Evolutionary conservation across 1,140 invertebrate species (phyloP), one percentile per base, ranked within the genome.

Genomic region (Pissodes strobi): DNA sequence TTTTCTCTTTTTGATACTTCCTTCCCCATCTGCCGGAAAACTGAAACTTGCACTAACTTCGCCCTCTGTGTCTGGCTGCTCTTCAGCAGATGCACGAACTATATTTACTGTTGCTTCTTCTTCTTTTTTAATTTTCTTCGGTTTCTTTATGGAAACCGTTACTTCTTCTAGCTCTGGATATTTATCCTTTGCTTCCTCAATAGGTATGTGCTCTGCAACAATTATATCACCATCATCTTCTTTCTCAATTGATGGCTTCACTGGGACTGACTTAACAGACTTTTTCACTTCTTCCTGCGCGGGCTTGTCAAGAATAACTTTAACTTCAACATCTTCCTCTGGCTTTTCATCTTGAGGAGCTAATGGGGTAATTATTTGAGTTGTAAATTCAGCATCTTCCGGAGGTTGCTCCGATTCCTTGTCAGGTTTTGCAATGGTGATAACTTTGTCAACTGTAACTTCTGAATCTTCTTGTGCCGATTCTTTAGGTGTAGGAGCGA

Each of bases 161-260:
- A 62, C 39, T 41, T 77, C 68, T 41, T 73, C 70, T 0, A 30
- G 43, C 46, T 57, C 64, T 38, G 58, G 53, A n/a, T 58, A 18
- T 84, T n/a, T 87, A 85, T 66, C 85, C 83, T 19, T 21, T 5
- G 30, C 19, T 49, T 70, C 57, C 12, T 22, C 46, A 10, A 68
- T 65, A 10, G 67, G 52, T 15, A 64, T 63, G 1, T 57, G 61
- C 74, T 81, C 78, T 61, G 78, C 69, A 12, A 79, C 67, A 9
- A 69, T 76, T n/a, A 78, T 45, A 55, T 66, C 58, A 6, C 9
- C 53, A n/a, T 52, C 76, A 15, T 57, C 58, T 15, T 62, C 58
- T 46, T 80, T 81, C 60, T 78, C 74, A 6, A 23, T 10, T 17
- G 21, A 10, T 23, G 17, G 4, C 15, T 19, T 48, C 23, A 21